Percentiles rank a stretch among this genome's conserved stretches.
phyloP scores from a whole-genome alignment of 2,797 vertebrate species.

The Coccyzus lansbergi region DNA sequence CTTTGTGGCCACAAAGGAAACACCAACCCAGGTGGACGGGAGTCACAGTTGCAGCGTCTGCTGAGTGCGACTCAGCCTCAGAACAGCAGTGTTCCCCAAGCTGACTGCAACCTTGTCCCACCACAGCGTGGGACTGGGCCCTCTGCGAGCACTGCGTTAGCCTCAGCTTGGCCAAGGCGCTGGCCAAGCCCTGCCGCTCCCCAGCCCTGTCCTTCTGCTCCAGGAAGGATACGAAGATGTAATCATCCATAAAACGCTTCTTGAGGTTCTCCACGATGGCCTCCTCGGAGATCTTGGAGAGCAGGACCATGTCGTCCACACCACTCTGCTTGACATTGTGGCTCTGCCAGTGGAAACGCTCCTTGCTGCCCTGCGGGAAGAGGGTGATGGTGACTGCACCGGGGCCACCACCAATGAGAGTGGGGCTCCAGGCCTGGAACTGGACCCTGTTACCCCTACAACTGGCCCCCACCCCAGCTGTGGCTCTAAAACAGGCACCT shows the following conservation, averaged over 20 bases:
- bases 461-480: accelerated
- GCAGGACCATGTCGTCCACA: slow-evolving; percentile 97
- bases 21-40: neutral
- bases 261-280: slow-evolving; percentile 96
- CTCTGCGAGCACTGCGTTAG: neutral
- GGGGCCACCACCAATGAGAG: accelerated
- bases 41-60: accelerated
- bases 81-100: accelerated
- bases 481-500: neutral
- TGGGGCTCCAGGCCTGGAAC: neutral
- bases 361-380: slow-evolving; percentile 85
- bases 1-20: neutral
- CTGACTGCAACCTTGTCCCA: neutral
- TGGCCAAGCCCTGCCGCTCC: neutral
- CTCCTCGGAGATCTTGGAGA: slow-evolving; percentile 94
- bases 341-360: slow-evolving; percentile 96
- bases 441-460: too few relatives aligned
- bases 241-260: slow-evolving; percentile 96
- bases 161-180: neutral
- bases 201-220: accelerated
- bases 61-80: neutral
- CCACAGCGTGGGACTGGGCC: accelerated
- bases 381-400: neutral
- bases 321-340: slow-evolving; percentile 98
- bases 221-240: slow-evolving; percentile 93